Conservation (phyloP, 2,113 vertebrate genomes). For the Geothlypis trichas region DNA sequence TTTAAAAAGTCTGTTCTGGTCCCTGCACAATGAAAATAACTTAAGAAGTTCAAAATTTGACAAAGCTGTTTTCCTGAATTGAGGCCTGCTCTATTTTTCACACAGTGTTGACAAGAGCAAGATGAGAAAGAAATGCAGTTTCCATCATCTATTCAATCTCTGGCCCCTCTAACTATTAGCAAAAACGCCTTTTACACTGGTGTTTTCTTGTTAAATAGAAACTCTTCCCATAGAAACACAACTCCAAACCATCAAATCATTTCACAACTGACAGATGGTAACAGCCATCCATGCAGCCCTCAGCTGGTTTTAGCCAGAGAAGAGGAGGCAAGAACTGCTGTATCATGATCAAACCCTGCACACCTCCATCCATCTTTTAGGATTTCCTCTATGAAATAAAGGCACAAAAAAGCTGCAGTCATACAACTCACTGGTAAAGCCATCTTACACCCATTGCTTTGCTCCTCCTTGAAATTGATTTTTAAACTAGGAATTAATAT, state of each 20-base stretch:
- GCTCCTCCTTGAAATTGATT: not conserved
- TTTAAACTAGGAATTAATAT: not conserved
- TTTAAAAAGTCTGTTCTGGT: not conserved
- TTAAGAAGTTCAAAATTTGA: slow-evolving; percentile 8
- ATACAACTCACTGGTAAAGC: not conserved
- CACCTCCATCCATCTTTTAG: not conserved
- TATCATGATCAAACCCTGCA: not conserved
- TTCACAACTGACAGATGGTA: slow-evolving; percentile 4
- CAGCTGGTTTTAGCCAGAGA: not conserved
- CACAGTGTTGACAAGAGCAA: not conserved
- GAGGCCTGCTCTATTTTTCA: slow-evolving; percentile 45
- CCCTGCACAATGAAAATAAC: slow-evolving; percentile 9
- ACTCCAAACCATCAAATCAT: not conserved
- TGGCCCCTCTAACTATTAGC: not conserved
- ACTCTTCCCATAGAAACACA: not conserved
- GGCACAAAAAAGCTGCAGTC: not conserved
- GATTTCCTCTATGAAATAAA: not conserved
- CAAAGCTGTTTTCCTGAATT: not conserved
- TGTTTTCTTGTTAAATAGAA: slow-evolving; percentile 21
- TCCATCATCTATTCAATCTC: slow-evolving; percentile 27
- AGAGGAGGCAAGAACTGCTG: not conserved
- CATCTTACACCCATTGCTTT: not conserved
- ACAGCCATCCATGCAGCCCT: not conserved
- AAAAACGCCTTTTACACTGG: not conserved
- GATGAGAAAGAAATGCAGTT: slow-evolving; percentile 40